Conservation (phyloP, 2,888 invertebrate genomes). For the Epinotia demarniana region DNA sequence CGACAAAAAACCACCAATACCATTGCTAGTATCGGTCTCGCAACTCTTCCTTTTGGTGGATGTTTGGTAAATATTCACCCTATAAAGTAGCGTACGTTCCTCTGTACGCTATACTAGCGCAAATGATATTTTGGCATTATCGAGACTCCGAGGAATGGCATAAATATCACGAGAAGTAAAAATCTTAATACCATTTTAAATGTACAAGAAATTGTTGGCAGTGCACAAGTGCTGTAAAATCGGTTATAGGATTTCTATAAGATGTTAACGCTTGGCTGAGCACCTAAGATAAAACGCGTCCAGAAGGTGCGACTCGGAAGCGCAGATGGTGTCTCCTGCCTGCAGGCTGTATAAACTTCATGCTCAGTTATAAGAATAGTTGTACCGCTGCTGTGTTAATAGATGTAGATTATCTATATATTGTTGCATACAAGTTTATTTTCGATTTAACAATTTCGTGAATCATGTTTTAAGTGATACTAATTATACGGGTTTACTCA, state of each 20-base stretch:
- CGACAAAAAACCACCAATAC: no score
- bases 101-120: no score
- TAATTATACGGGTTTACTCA: no score
- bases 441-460: no score
- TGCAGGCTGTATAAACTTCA: conserved; percentile 10
- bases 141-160: neutral
- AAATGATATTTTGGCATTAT: neutral
- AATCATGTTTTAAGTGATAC: no score
- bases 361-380: neutral
- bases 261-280: conserved; percentile 10
- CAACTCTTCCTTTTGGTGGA: no score
- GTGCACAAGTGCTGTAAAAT: conserved; percentile 9
- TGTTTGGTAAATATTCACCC: no score
- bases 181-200: neutral
- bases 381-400: neutral
- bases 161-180: neutral
- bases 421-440: no score
- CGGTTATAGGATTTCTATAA: conserved; percentile 18
- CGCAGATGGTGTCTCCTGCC: conserved; percentile 3
- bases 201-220: neutral
- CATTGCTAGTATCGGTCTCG: no score
- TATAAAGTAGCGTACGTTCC: no score
- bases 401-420: no score
- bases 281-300: conserved; percentile 13
- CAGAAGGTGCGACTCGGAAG: conserved; percentile 14